phyloP scores from a whole-genome alignment of 2,888 invertebrate species.

The Caenorhabditis drosophilae region DNA sequence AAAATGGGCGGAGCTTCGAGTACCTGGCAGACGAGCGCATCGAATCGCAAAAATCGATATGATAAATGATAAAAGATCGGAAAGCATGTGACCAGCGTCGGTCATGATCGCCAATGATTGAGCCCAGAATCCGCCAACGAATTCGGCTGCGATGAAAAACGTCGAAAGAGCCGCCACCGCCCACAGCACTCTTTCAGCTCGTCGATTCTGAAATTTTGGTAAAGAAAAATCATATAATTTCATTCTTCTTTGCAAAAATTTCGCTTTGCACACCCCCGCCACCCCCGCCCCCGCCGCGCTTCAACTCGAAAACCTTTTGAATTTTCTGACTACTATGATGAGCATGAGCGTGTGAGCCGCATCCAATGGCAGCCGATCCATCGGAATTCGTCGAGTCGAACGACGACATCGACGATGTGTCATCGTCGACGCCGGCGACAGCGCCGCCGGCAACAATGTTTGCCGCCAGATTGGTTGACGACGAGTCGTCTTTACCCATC shows the following conservation, averaged over 20 bases:
- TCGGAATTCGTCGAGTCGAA: no score
- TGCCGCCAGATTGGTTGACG: conserved; percentile 18
- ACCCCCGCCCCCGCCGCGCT: no score
- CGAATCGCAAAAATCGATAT: conserved; percentile 91
- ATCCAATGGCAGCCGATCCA: no score
- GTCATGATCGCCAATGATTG: conserved; percentile 85
- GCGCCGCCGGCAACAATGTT: no score
- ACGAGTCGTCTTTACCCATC: conserved; percentile 20
- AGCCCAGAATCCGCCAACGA: conserved; percentile 72
- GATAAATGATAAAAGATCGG: conserved; percentile 96
- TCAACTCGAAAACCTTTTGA: no score
- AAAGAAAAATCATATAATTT: neutral
- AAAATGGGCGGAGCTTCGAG: no score
- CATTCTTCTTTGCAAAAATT: neutral
- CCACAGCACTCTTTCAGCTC: conserved; percentile 57
- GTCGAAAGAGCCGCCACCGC: conserved; percentile 53
- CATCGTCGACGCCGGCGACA: no score
- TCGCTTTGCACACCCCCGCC: no score
- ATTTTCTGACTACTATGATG: no score
- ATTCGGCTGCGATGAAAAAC: conserved; percentile 55
- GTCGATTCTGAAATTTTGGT: conserved; percentile 53
- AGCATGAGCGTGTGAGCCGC: no score
- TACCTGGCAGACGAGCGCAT: conserved; percentile 79
- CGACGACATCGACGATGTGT: no score
- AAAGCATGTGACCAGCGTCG: conserved; percentile 87